Conservation (phyloP, 1,140 invertebrate species). For the Drosophila ananassae region DNA sequence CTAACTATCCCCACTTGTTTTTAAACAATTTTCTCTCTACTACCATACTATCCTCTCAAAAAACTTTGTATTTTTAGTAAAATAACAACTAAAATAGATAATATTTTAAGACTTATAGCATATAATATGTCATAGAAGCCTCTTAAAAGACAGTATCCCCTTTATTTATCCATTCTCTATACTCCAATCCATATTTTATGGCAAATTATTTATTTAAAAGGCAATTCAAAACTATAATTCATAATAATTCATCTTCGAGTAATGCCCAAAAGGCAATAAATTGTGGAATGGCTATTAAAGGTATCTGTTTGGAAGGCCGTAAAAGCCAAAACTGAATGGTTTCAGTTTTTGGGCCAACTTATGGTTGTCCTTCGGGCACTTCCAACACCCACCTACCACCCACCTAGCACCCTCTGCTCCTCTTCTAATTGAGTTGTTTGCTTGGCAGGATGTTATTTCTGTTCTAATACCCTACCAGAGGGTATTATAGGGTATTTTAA, state of each 20-base stretch:
- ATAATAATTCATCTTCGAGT: not conserved
- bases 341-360: slow-evolving; percentile 1
- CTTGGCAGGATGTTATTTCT: slow-evolving; percentile 1
- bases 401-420: not conserved
- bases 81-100: too few species aligned
- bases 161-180: too few species aligned
- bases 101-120: too few species aligned
- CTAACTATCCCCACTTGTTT: too few species aligned
- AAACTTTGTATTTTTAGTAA: too few species aligned
- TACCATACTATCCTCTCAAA: too few species aligned
- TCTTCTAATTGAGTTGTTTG: slow-evolving; percentile 59
- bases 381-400: too few species aligned
- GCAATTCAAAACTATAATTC: not conserved
- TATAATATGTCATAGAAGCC: too few species aligned
- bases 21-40: too few species aligned
- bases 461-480: slow-evolving; percentile 4
- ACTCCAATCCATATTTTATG: too few species aligned
- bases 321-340: not conserved
- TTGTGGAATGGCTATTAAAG: not conserved
- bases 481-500: slow-evolving; percentile 1
- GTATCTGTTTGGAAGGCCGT: not conserved
- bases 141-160: too few species aligned
- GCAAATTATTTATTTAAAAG: not conserved
- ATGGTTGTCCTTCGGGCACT: not conserved
- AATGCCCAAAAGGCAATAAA: not conserved